These are phyloP conservation scores for Chinchilla lanigera DNA, from an alignment of 2,113 vertebrate genomes.

Conservation along the genomic window DNA sequence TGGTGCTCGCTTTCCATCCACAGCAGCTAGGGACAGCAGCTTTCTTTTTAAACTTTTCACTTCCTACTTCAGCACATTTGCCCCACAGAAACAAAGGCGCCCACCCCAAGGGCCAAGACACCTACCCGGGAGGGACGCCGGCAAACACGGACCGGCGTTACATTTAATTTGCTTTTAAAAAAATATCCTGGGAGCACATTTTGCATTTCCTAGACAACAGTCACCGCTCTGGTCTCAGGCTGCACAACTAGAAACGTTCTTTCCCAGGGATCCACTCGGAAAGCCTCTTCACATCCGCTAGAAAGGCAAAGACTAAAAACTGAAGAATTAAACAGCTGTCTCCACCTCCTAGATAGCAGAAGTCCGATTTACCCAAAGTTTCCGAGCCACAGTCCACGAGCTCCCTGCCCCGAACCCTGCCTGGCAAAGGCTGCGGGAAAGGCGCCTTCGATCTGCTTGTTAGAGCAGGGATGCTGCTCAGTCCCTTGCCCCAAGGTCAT, in stretches of 20 bases:
- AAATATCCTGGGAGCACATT: slow-evolving; percentile 63
- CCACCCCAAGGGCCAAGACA: slow-evolving; percentile 23
- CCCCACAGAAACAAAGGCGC: slow-evolving; percentile 66
- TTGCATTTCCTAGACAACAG: slow-evolving; percentile 81
- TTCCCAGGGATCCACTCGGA: slow-evolving; percentile 51
- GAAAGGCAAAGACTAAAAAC: slow-evolving; percentile 76
- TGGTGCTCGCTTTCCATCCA: background rate
- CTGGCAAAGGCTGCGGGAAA: slow-evolving; percentile 31
- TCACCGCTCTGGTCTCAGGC: slow-evolving; percentile 42
- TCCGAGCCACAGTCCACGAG: slow-evolving; percentile 64
- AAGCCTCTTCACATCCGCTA: slow-evolving; percentile 55
- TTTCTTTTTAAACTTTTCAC: slow-evolving; percentile 28
- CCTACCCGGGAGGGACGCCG: background rate
- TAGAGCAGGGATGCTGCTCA: slow-evolving; percentile 58
- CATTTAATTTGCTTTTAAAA: slow-evolving; percentile 46
- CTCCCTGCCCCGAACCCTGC: background rate
- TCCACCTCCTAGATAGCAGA: slow-evolving; percentile 68
- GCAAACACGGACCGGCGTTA: slow-evolving; percentile 48
- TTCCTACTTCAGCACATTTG: slow-evolving; percentile 43
- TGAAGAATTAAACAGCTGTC: slow-evolving; percentile 58
- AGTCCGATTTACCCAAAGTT: slow-evolving; percentile 72
- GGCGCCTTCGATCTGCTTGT: background rate
- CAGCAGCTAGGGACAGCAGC: background rate
- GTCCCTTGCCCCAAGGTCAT: background rate
- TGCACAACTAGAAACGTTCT: slow-evolving; percentile 39